Evolutionary conservation across 2,797 vertebrate genomes (phyloP).

Genomic region (Gallinago stenura): DNA sequence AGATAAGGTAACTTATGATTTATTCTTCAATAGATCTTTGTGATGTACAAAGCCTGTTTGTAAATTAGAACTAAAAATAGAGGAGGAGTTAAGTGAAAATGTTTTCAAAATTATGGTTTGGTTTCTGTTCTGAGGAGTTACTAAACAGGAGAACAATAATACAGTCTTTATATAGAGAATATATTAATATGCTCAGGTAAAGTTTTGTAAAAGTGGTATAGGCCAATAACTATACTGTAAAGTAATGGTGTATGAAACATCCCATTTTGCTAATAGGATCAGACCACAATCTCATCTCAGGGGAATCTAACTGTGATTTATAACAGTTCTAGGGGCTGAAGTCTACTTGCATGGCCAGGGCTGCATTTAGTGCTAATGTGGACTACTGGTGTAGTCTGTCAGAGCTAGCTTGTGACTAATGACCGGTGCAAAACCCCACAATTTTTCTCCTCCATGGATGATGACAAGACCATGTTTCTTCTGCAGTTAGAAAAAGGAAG

Average conservation of each 20-base stretch:
- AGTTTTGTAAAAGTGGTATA: background rate
- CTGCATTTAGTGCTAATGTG: background rate
- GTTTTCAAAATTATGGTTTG: background rate
- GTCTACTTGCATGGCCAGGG: background rate
- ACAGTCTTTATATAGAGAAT: background rate
- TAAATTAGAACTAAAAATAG: background rate
- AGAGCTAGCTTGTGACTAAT: background rate
- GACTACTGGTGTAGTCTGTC: background rate
- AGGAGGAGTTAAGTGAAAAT: background rate
- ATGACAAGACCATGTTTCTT: background rate
- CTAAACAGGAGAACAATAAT: background rate
- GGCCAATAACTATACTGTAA: background rate
- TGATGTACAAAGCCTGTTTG: background rate
- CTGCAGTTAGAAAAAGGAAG: background rate
- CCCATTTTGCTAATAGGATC: background rate
- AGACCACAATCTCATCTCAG: background rate
- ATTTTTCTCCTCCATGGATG: background rate
- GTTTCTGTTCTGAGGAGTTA: background rate
- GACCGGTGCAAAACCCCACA: background rate
- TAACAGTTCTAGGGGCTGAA: background rate
- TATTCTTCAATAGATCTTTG: background rate
- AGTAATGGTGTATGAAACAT: background rate
- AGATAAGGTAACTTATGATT: slow-evolving; percentile 74
- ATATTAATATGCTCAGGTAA: background rate
- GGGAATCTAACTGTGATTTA: background rate